Base-by-base conservation (phyloP, 2,113 vertebrate species). In the Lichenostomus cassidix region DNA sequence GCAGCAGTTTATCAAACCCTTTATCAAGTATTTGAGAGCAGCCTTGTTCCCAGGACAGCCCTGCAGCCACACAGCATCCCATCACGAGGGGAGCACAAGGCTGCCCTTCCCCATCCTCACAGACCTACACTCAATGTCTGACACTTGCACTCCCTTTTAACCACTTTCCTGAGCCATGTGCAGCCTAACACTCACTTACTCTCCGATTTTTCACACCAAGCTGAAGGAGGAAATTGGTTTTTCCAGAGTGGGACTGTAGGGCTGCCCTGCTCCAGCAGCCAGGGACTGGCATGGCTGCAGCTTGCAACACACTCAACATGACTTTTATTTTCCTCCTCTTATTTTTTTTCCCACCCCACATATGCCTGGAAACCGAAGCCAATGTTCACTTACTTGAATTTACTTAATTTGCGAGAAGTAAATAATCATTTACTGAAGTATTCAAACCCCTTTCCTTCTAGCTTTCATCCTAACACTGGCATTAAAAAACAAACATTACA, bases 51-150 rank as follows among this genome's bases (percentile, higher is more conserved):
- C n/a, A 9, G 0, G 8, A 11, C 0, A 28, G n/a, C 71, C 39
- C 37, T 8, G 24, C 46, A 79, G 96, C 31, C 97, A 39, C 25
- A 11, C n/a, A 52, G 3, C 1, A 0, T 27, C 1, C 2, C 17
- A 17, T 24, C 86, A 47, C 10, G 14, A 29, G 39, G 3, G 1
- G 49, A 59, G 24, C 83, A 33, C 11, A 15, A 5, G 91, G 93
- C 12, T 12, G 12, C 47, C 79, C 90, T 23, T 94, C 87, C 95
- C 58, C 49, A 67, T 62, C 86, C 95, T 52, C 89, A 89, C 52
- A 17, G 35, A 21, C 83, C 84, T 16, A 12, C 81, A 24, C 82
- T 46, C 89, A 10, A 5, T 44, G 42, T 22, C 8, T 39, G 42
- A 60, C 74, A 77, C 89, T 83, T 76, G 0, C 67, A 16, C 80